Base-by-base conservation (phyloP, 2,113 vertebrate genomes). In the Myodes glareolus region DNA sequence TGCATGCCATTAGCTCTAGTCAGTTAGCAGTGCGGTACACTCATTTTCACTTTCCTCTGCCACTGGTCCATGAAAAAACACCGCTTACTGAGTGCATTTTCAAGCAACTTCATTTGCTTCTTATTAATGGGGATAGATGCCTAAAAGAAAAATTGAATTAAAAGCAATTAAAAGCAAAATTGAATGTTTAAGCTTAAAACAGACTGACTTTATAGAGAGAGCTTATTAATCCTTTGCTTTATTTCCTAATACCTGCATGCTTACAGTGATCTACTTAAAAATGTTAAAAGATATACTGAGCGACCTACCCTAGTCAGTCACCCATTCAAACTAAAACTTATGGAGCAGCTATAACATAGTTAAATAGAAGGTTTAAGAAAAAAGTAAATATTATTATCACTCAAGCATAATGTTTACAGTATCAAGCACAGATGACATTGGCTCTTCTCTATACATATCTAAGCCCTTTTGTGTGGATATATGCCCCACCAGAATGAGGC, bases 1-100 rank as follows among this genome's bases (percentile, higher is more conserved):
- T 92, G 10, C 96, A 97, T 95, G 90, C 72, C 97, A 95, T 98
- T 93, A 98, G 87, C 97, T 96, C 70, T 70, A 77, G 75, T 94
- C 95, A 95, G 58, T 52, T 92, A 96, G 90, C 67, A 92, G 50
- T 70, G 14, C 55, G 36, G 65, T 45, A 93, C 88, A 95, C 80
- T 95, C 65, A 52, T 31, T 94, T 89, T 95, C n/a, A 92, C 78
- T 88, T 94, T 82, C 47, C 10, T 77, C 27, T 52, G 42, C 52
- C 50, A 67, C 88, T 87, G 82, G 97, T 70, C 93, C 85, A 91
- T 70, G 91, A 81, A 95, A 97, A 94, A 95, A 91, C 76, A 95
- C 5, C 65, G 63, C 61, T 80, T 45, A 91, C 23, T 36, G 52
- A 95, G 52, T 67, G 73, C 87, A 63, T 94, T 96, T 92, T 90